Conservation (phyloP, 2,888 invertebrate species). For the Cremastinae sp. region DNA sequence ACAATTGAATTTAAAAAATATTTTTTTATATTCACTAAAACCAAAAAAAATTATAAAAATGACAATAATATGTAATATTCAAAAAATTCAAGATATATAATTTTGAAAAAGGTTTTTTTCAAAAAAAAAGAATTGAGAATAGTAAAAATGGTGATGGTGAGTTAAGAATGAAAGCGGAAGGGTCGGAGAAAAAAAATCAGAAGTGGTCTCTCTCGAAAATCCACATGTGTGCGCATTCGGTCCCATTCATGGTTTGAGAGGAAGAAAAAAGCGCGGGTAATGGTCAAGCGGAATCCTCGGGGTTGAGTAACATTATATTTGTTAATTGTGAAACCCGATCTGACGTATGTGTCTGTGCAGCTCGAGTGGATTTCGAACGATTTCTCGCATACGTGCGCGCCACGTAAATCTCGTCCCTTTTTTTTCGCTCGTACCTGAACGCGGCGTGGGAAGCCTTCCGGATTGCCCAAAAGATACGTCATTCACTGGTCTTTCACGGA, state of each 20-base stretch:
- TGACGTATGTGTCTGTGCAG: constrained; percentile 28
- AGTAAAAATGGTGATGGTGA: constrained; percentile 20
- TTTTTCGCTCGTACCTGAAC: constrained; percentile 51
- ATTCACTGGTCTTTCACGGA: constrained; percentile 40
- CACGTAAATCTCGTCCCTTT: constrained; percentile 30
- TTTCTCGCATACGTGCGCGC: constrained; percentile 16
- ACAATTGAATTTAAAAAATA: too few relatives aligned
- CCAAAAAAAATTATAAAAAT: not conserved
- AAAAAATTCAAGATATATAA: too few relatives aligned
- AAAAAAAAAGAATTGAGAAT: constrained; percentile 9
- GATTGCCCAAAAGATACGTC: constrained; percentile 21
- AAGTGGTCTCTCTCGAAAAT: constrained; percentile 18
- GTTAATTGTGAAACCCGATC: constrained; percentile 79
- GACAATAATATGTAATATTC: too few relatives aligned
- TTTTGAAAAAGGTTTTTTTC: constrained; percentile 36
- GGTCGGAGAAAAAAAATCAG: constrained; percentile 32
- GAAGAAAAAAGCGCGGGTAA: constrained; percentile 46
- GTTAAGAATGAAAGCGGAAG: constrained; percentile 51
- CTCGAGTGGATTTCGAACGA: constrained; percentile 35
- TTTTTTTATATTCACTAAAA: too few relatives aligned
- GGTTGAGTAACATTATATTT: constrained; percentile 78
- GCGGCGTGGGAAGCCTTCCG: constrained; percentile 55
- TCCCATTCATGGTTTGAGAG: constrained; percentile 43
- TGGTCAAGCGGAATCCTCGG: constrained; percentile 71
- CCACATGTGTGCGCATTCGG: constrained; percentile 9